Conservation (phyloP, 1,140 invertebrate species). For the Apolygus lucorum region DNA sequence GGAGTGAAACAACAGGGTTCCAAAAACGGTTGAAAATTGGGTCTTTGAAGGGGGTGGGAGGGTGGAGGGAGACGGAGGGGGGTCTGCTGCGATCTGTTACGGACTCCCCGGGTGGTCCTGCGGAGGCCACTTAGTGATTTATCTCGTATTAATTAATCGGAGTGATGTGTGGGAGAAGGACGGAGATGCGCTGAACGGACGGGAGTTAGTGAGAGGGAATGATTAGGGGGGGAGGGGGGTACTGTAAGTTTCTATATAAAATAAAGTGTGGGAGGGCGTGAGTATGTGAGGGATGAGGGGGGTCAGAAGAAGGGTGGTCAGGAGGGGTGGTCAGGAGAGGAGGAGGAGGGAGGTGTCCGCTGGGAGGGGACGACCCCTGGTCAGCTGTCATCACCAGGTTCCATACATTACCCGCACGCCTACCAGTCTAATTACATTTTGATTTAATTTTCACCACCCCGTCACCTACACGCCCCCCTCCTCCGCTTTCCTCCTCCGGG, state of each 20-base stretch:
- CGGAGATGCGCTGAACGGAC: not conserved
- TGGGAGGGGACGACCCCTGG: not conserved
- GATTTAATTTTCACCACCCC: constrained; percentile 13
- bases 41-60: too few relatives aligned
- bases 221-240: not conserved
- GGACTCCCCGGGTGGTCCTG: not conserved
- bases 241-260: constrained; percentile 11
- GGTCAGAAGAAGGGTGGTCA: not conserved
- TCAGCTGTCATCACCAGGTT: constrained; percentile 8
- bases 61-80: too few relatives aligned
- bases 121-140: not conserved
- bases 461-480: constrained; percentile 1
- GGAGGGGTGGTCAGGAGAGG: not conserved
- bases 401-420: constrained; percentile 16
- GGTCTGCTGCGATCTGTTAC: too few relatives aligned
- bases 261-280: too few relatives aligned
- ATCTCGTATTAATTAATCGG: not conserved
- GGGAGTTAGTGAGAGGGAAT: not conserved
- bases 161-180: not conserved
- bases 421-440: constrained; percentile 15
- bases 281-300: too few relatives aligned
- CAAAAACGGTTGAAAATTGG: too few relatives aligned
- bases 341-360: not conserved
- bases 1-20: too few relatives aligned
- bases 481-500: too few relatives aligned